Evolutionary conservation across 30 jellyfish, hydroid and myxozoan genomes (phyloP), one percentile per base, ranked within the genome.

Genomic region (Aurelia aurita): DNA sequence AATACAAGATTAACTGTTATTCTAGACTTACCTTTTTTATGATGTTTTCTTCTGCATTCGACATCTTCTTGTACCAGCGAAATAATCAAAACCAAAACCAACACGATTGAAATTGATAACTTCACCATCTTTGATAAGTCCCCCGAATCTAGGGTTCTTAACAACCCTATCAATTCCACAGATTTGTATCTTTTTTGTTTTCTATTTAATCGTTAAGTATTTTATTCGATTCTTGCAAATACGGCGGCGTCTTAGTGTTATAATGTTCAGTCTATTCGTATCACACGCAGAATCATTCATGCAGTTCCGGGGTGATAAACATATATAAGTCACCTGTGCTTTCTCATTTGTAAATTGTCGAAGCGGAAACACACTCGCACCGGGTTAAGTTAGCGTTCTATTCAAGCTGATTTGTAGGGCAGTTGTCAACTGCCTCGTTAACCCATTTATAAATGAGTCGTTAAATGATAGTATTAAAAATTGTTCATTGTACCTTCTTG

Each of bases 301-400:
- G 22, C 90, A 61, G 75, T 55, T 23, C 55, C 77, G 87, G 80
- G 79, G 79, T 69, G 87, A 61, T 83, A 83, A 70, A 74, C 93
- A 83, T 29, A 19, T 25, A 60, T 83, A 23, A 51, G 26, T 34
- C 87, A 83, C 93, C 93, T 60, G 93, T 66, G 1, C 45, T 43
- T 46, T 34, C 72, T 55, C 77, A 11, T 27, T 63, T 51, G 53
- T 67, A 55, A 62, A 5, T 46, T 71, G 85, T 63, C 72, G 66
- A 86, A 69, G 93, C 93, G 93, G 54, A 71, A 83, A 60, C 34
- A 26, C 72, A 55, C 43, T 72, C 31, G 58, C 86, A 27, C 22
- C 9, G 16, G 19, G 31, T 61, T 43, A 61, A 32, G 19, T 61
- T 22, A 61, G 51, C 1, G 51, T 39, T 39, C 51, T 3, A 39